Conservation (phyloP, 2,888 invertebrate genomes). For the Sepioteuthis lessoniana region DNA sequence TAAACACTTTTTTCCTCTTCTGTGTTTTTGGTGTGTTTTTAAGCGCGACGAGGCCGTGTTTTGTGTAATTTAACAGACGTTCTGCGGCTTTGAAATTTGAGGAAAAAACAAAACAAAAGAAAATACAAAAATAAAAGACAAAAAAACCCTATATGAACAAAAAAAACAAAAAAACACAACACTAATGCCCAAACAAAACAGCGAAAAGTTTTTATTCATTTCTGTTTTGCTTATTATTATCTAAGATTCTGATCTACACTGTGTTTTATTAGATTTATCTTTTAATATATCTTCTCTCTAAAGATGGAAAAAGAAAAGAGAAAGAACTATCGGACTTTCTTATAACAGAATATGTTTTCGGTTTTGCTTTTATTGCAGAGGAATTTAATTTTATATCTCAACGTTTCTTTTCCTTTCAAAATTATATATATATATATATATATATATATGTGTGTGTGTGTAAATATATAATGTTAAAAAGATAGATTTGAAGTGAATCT, state of each 20-base stretch:
- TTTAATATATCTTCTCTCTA: neutral
- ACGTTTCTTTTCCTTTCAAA: too few species aligned
- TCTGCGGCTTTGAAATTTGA: neutral
- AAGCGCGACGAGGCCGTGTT: neutral
- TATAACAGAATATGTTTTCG: neutral
- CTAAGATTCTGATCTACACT: neutral
- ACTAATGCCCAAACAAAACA: neutral
- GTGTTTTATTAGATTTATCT: neutral
- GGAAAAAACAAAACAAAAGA: neutral
- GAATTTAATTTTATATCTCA: neutral
- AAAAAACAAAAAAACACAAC: too few species aligned
- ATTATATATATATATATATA: too few species aligned
- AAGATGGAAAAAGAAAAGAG: neutral
- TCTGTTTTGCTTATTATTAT: neutral
- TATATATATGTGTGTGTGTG: too few species aligned
- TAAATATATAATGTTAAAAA: too few species aligned
- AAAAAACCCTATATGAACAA: too few species aligned
- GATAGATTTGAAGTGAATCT: too few species aligned
- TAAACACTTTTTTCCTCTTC: neutral
- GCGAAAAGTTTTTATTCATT: neutral
- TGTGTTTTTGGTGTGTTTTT: neutral
- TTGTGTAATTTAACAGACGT: neutral
- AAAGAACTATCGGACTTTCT: neutral
- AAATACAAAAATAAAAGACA: too few species aligned
- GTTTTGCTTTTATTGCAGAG: neutral